Evolutionary conservation across 1,140 invertebrate species (phyloP), one percentile per base, ranked within the genome.

Genomic region (Vollenhovia emeryi): DNA sequence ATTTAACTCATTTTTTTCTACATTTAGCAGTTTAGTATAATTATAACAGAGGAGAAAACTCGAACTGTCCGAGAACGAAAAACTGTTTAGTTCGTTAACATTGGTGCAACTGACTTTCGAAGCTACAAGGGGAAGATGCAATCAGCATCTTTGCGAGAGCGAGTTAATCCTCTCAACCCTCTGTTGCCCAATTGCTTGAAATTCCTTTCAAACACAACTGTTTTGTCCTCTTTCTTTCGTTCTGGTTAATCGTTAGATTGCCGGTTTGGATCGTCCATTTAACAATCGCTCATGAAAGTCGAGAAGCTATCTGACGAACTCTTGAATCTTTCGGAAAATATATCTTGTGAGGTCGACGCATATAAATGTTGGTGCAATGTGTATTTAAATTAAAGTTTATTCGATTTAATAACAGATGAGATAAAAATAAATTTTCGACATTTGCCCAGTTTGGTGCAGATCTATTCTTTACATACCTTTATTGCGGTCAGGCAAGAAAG

Each of bases 401-500:
- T 11, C 40, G 27, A 40, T 40, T 15, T 18, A 15, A 59, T n/a
- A n/a, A 59, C 8, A 75, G 21, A 69, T 18, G 40, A n/a, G 8
- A 24, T 36, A 27, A 9, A 50, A 66, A 79, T 11, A 2, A 64
- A 66, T 43, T 59, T 66, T 40, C 24, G 9, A 24, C 27, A 50
- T 78, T 33, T 48, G 13, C 5, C 33, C 36, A 59, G 1, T 9
- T 66, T 52, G 33, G 27, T 21, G 24, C n/a, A 18, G n/a, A 68
- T n/a, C 13, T 24, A 3, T 15, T 52, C 21, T 30, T 45, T 30
- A 33, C 6, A 8, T 52, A 24, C 13, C 33, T 64, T 50, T 78
- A 15, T 79, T 33, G n/a, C 75, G 43, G 27, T 79, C 43, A 79
- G 76, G 48, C 75, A 55, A 79, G 45, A 79, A 79, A 68, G 76